phyloP scores from a whole-genome alignment of 2,113 vertebrate species.

The Proteles cristata region DNA sequence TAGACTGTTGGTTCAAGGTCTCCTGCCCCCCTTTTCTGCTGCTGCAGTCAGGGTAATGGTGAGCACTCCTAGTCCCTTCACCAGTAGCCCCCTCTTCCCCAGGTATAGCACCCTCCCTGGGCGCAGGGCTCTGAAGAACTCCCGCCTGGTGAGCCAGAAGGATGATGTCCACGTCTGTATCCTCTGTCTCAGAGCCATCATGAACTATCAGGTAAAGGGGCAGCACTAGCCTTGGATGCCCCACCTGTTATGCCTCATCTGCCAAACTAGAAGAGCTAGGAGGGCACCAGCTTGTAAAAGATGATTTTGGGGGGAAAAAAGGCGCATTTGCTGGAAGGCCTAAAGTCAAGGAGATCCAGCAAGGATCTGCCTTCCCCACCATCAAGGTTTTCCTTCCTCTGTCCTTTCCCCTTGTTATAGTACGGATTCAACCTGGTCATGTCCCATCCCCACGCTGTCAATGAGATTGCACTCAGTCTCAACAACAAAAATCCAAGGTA shows the following conservation, averaged over 20 bases:
- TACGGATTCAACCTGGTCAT: slow-evolving; percentile 99
- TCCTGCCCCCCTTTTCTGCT: not conserved
- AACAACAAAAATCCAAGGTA: slow-evolving; percentile 98
- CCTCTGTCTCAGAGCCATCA: slow-evolving; percentile 97
- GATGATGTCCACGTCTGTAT: slow-evolving; percentile 99
- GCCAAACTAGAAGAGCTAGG: not conserved
- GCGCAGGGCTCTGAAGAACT: slow-evolving; percentile 96
- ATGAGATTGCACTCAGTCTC: slow-evolving; percentile 98
- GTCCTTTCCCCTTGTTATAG: slow-evolving; percentile 83
- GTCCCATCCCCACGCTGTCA: slow-evolving; percentile 97
- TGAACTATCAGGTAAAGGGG: slow-evolving; percentile 97
- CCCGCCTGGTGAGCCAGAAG: slow-evolving; percentile 97
- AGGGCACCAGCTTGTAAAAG: not conserved
- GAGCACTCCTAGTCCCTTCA: not conserved
- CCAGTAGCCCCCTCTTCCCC: slow-evolving; percentile 67
- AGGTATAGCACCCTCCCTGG: slow-evolving; percentile 93
- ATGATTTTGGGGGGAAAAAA: no score
- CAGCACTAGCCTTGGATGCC: not conserved
- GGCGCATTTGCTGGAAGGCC: not conserved
- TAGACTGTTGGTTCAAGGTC: not conserved
- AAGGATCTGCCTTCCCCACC: not conserved
- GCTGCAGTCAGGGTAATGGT: not conserved
- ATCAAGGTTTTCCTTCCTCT: not conserved
- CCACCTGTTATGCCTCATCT: not conserved
- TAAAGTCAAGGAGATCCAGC: not conserved